Evolutionary conservation across 2,797 vertebrate genomes (phyloP), one percentile per base, ranked within the genome.

Genomic region (Spea hammondii): DNA sequence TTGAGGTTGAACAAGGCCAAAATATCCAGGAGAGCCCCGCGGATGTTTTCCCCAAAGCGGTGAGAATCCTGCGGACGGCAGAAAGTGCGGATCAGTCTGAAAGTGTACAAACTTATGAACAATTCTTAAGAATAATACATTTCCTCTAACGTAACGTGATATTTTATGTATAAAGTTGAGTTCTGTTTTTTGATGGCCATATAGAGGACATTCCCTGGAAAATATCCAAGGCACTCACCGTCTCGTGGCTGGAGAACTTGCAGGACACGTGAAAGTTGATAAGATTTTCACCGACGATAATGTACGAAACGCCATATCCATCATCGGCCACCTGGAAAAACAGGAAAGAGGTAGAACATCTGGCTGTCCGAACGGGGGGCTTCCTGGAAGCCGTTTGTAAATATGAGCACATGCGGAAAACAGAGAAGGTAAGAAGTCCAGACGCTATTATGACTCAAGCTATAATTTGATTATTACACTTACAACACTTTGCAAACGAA

Each of bases 251-350:
- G 0, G 95, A 97, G 82, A 92, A 87, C 82, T 95, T 96, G 94
- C 94, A 93, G 1, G 95, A 95, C 86, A 98, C 88, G 83, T 98
- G 96, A 83, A 98, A 95, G 84, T 92, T 93, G 71, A 97, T 91
- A 17, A 89, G 77, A 72, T 90, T 84, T 1, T 96, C 94, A 72
- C 94, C 94, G 66, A 94, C 83, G 73, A 96, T 85, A 82, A 90
- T 89, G 84, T 96, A 98, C 12, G 94, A 94, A 48, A 97, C 93
- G 0, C 96, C 96, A 1, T 97, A 98, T n/a, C 96, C 96, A 4
- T 97, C 92, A 79, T 97, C 94, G 1, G 92, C 91, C 12, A 95
- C 94, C 96, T 97, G 85, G 4, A 71, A 59, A 74, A 78, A 67
- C 59, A 84, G 59, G 54, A 72, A 64, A 47, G 59, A 72, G 5